phyloP scores from a whole-genome alignment of 1,140 invertebrate genomes.

The Potamilus streckersoni region DNA sequence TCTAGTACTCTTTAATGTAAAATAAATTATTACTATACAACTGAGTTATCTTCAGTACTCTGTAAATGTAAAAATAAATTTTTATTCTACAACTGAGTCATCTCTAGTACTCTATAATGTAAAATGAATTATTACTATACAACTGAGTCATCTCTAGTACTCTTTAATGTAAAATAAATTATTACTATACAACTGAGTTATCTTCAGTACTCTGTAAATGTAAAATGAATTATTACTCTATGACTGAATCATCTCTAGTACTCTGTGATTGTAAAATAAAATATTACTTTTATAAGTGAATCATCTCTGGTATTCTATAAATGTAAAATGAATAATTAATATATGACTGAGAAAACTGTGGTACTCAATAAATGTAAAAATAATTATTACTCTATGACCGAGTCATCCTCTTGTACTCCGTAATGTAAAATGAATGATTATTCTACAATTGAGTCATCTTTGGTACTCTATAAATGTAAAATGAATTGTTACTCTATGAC shows the following conservation, averaged over 20 bases:
- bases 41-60: constrained; percentile 65
- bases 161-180: constrained; percentile 12
- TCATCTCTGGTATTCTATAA: constrained; percentile 63
- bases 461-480: not conserved
- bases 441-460: not conserved
- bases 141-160: constrained; percentile 66
- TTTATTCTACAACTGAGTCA: too few species aligned
- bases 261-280: constrained; percentile 24
- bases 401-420: not conserved
- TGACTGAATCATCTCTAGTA: not conserved
- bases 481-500: too few species aligned
- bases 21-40: too few species aligned
- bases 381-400: not conserved
- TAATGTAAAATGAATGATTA: constrained; percentile 25
- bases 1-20: constrained; percentile 65
- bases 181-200: not conserved
- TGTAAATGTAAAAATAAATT: constrained; percentile 21
- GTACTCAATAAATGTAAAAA: constrained; percentile 37
- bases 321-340: not conserved
- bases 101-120: too few species aligned
- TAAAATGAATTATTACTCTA: not conserved
- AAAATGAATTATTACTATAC: constrained; percentile 1
- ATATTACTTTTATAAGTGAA: constrained; percentile 41
- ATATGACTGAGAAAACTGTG: constrained; percentile 58
- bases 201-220: constrained; percentile 26